Evolutionary conservation across 2,888 invertebrate genomes (phyloP), one percentile per base, ranked within the genome.

Genomic region (Hoplodrina ambigua): DNA sequence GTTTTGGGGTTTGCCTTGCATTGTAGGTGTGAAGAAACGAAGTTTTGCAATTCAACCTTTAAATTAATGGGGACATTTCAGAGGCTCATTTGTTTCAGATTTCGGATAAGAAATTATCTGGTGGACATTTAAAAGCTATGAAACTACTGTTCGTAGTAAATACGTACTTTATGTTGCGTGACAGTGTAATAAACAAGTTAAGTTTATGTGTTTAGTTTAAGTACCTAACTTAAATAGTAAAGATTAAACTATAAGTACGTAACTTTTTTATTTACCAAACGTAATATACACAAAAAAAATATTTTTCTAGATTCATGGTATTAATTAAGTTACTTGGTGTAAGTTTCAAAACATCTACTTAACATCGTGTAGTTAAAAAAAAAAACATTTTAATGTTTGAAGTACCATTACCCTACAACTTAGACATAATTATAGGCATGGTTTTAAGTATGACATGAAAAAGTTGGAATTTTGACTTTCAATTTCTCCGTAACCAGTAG

Each of bases 11-110:
- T 83, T 85, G 84, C 70, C 68, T 81, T 78, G 86, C 83, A 87
- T 89, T 83, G 84, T 79, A 87, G 84, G 85, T 83, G 87, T 88
- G 85, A 89, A 89, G 85, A 86, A 89, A 90, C 81, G 68, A 72
- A 49, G 68, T 88, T 87, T 85, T 76, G 87, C 80, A 86, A 90
- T 82, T 75, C 69, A 67, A 80, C 80, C 79, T 81, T 82, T 79
- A 75, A 72, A 74, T 66, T 54, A 76, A 85, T 83, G 78, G 75
- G 78, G 72, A 33, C 69, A 80, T 82, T 83, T 82, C 80, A 84
- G 84, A 75, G 72, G 83, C 69, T 61, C 52, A 50, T 72, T 75
- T 72, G 70, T 76, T 62, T 56, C 67, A 72, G 61, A 52, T 71
- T 54, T 59, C 19, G 33, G 83, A 82, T 83, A 83, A 78, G 71